Evolutionary conservation across 2,888 invertebrate genomes (phyloP), one percentile per base, ranked within the genome.

Genomic region (Copidosoma aretas): DNA sequence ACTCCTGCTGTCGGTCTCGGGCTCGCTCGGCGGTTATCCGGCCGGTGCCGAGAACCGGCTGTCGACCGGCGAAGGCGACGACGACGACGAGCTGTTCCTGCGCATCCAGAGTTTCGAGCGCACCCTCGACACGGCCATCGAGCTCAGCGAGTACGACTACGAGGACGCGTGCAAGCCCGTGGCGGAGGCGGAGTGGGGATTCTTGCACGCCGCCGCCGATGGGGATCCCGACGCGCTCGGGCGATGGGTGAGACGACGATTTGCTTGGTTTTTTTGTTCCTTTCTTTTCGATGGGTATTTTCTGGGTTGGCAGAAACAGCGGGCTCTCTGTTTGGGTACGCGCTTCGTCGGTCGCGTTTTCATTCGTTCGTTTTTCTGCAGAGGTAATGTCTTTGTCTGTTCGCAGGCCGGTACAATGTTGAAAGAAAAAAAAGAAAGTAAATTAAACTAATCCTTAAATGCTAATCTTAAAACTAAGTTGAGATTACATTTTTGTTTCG

Each of bases 101-200:
- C n/a, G n/a, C n/a, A 10, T 49, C 10, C 1, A 52, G 3, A 22
- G 19, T 19, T 19, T 52, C 19, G 52, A 52, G 21, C 60, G 53
- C 10, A 46, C 14, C 49, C 63, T 68, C 60, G 68, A 63, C 39
- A 41, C 52, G 14, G 69, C 60, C 39, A 72, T 82, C 43, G 71
- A 76, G 51, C 58, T 80, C 17, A 79, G 73, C 22, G 79, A 77
- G 59, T 73, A 78, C 39, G 76, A 69, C 3, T 82, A 82, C 72
- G 82, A 81, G 68, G 82, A 82, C 67, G 49, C 43, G 21, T 82
- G 82, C 58, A 46, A 64, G 1, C 71, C 73, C n/a, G 71, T 74
- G 4, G 76, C 78, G 5, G 71, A 78, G 57, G 74, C 77, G 8
- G 75, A 79, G 62, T 82, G 82, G 82, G 41, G 51, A 4, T 79